Percentiles rank a stretch among this genome's conserved stretches.
phyloP scores from a whole-genome alignment of 2,888 invertebrate genomes.

The Drosophila mimica region DNA sequence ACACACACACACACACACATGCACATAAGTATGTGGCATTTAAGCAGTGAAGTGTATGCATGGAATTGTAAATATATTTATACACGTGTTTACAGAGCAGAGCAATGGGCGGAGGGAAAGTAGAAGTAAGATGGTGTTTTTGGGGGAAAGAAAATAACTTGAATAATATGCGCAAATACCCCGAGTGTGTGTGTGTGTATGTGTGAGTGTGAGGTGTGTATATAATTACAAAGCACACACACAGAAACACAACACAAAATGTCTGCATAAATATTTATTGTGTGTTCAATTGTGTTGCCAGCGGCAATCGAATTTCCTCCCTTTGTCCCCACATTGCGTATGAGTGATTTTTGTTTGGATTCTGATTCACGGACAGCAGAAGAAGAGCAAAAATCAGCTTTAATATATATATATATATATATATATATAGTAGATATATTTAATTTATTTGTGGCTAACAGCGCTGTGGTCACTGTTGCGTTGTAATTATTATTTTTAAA shows the following conservation, averaged over 20 bases:
- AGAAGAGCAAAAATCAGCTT: slow-evolving; percentile 13
- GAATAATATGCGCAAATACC: slow-evolving; percentile 63
- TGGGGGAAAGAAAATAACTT: slow-evolving; percentile 62
- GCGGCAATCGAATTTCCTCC: slow-evolving; percentile 31
- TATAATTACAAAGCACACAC: slow-evolving; percentile 66
- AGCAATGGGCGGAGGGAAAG: slow-evolving; percentile 6
- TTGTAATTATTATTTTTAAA: slow-evolving; percentile 35
- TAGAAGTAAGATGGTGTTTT: slow-evolving; percentile 20
- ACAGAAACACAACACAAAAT: slow-evolving; percentile 43
- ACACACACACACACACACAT: slow-evolving; percentile 31
- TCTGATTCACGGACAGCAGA: slow-evolving; percentile 12
- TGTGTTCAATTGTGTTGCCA: slow-evolving; percentile 65
- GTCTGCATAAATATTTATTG: slow-evolving; percentile 76
- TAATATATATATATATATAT: background rate
- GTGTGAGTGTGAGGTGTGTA: slow-evolving; percentile 30
- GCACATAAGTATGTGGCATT: slow-evolving; percentile 10
- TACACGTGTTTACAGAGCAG: slow-evolving; percentile 45
- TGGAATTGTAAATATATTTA: slow-evolving; percentile 69
- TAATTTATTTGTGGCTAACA: slow-evolving; percentile 20
- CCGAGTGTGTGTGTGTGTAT: background rate
- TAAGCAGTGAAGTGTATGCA: slow-evolving; percentile 60
- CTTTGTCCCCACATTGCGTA: slow-evolving; percentile 43
- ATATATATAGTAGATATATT: background rate
- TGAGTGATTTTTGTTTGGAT: slow-evolving; percentile 65
- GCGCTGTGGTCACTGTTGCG: slow-evolving; percentile 32